These are phyloP conservation scores for Leucoma salicis DNA, from an alignment of 2,888 invertebrate genomes.

Conservation along the genomic window DNA sequence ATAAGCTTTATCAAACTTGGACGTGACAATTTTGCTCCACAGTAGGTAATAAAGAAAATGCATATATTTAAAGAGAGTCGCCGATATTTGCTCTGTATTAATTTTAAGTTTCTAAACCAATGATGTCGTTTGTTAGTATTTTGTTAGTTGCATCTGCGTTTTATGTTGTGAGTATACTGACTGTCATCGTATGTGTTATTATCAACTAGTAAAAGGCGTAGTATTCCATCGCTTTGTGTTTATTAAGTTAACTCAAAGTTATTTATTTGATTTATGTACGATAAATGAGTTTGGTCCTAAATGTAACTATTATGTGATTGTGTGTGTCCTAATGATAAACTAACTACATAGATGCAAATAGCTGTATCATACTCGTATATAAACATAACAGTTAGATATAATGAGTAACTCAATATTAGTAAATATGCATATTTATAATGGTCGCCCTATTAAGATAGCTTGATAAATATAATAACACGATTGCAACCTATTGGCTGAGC, in stretches of 20 bases:
- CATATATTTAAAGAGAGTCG: conserved; percentile 33
- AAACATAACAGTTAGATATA: too few species aligned
- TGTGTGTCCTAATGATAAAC: too few species aligned
- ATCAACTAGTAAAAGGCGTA: conserved; percentile 1
- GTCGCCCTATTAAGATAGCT: too few species aligned
- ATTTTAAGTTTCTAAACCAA: conserved; percentile 19
- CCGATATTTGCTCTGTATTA: conserved; percentile 9
- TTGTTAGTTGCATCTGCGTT: conserved; percentile 34
- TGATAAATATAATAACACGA: too few species aligned
- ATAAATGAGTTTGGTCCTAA: too few species aligned
- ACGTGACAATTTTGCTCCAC: conserved; percentile 52
- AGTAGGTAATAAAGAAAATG: conserved; percentile 26
- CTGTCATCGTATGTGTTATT: conserved; percentile 23
- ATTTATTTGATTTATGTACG: too few species aligned
- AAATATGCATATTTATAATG: too few species aligned
- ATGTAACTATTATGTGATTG: too few species aligned
- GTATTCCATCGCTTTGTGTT: not conserved
- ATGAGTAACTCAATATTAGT: too few species aligned
- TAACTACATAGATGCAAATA: too few species aligned
- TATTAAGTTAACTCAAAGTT: too few species aligned
- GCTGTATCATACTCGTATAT: too few species aligned
- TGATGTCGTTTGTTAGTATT: conserved; percentile 41
- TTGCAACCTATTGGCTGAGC: not conserved
- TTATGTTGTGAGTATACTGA: conserved; percentile 44
- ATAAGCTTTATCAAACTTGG: conserved; percentile 38